Base-by-base conservation (phyloP, 2,797 vertebrate genomes). In the Erpetoichthys calabaricus region DNA sequence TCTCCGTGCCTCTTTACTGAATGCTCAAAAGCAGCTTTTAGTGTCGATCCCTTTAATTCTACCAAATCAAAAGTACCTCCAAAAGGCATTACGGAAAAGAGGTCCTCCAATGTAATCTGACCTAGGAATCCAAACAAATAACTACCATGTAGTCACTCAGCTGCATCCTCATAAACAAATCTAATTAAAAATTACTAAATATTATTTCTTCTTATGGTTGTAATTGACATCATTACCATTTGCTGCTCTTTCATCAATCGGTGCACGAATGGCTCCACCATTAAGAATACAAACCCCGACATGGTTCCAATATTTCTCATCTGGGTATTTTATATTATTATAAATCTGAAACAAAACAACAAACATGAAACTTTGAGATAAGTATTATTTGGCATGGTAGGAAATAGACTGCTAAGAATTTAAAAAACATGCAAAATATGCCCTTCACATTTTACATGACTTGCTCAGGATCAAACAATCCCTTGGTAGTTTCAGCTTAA, bases 1-100 rank as follows among this genome's bases (percentile, higher is more conserved):
- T 7, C 45, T n/a, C 93, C 93, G 0, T 97, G 73, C 45, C 88
- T 77, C 44, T 1, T 63, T 55, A 97, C 91, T 0, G 91, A 84
- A 70, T 94, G 88, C 61, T 97, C 92, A 45, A 98, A 95, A 10
- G 74, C 84, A 56, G 81, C 76, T 64, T 73, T 84, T 65, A 98
- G 70, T 0, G 88, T 90, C 53, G 89, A 91, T 41, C 94, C 94
- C 8, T 78, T 91, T 46, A 97, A 50, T 42, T 77, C 70, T 8
- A 93, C 80, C 68, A 90, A 63, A 76, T 98, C 92, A 45, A 81
- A 88, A 10, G 92, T 95, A 52, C 86, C 83, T 61, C 89, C 91
- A 41, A 97, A 97, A 0, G 94, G 93, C 57, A 95, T 3, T 45
- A 95, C 92, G 0, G 87, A 54, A 45, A 90, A 70, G 66, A 98